These are phyloP conservation scores for Empis livida DNA, from an alignment of 2,888 invertebrate genomes.

Conservation along the genomic window DNA sequence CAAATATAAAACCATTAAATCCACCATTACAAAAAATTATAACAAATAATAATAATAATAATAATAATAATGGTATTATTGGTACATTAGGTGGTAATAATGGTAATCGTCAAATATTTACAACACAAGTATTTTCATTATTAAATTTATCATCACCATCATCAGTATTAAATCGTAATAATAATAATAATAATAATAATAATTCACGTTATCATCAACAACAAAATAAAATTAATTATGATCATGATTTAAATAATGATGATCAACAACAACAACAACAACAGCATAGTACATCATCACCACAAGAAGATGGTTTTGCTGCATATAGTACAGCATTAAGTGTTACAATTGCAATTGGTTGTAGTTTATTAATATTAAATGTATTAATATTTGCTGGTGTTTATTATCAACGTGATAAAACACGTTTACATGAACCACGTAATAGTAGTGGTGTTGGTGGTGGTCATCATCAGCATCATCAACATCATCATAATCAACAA, in stretches of 20 bases:
- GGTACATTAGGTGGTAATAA: not conserved
- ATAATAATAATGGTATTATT: conserved; percentile 11
- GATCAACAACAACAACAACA: not conserved
- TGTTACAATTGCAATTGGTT: conserved; percentile 89
- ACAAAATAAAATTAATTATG: conserved; percentile 21
- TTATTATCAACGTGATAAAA: conserved; percentile 83
- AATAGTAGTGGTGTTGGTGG: conserved; percentile 20
- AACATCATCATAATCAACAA: conserved; percentile 23
- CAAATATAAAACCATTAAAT: conserved; percentile 39
- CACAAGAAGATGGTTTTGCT: conserved; percentile 78
- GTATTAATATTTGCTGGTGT: conserved; percentile 89
- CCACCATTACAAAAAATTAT: conserved; percentile 26
- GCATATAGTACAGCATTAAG: conserved; percentile 83
- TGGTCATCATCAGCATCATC: not conserved
- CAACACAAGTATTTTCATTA: conserved; percentile 35
- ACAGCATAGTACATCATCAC: conserved; percentile 36
- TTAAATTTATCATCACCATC: conserved; percentile 34
- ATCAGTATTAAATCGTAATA: conserved; percentile 29
- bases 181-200: too few relatives aligned
- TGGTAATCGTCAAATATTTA: conserved; percentile 10
- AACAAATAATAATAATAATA: too few relatives aligned
- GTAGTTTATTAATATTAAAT: conserved; percentile 80
- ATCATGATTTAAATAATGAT: not conserved
- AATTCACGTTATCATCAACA: conserved; percentile 21
- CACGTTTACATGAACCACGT: conserved; percentile 49